These are phyloP conservation scores for Drosophila subquinaria DNA, from an alignment of 2,888 invertebrate species.

Conservation along the genomic window DNA sequence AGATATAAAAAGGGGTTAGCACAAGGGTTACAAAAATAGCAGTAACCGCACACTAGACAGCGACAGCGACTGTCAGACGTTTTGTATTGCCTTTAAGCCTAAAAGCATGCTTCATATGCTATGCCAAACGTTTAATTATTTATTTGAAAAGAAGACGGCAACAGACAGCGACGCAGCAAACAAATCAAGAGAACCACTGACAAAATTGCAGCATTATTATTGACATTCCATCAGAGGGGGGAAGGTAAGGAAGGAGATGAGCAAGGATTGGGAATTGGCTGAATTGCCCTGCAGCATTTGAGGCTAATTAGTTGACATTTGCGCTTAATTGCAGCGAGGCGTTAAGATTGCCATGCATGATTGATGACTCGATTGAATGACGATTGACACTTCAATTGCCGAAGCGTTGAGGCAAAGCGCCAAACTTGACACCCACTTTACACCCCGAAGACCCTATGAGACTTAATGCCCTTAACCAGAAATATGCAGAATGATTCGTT, in stretches of 20 bases:
- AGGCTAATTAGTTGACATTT: conserved; percentile 84
- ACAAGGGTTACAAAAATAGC: conserved; percentile 24
- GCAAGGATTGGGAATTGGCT: no score
- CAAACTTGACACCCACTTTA: conserved; percentile 74
- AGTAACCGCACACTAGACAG: conserved; percentile 47
- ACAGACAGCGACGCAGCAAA: conserved; percentile 24
- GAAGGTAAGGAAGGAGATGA: not conserved
- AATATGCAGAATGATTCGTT: no score
- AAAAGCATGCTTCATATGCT: conserved; percentile 82
- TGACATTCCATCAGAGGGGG: conserved; percentile 7
- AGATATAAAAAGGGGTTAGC: conserved; percentile 4
- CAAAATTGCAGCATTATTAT: conserved; percentile 49
- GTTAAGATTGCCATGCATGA: conserved; percentile 69
- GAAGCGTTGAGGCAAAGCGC: conserved; percentile 65
- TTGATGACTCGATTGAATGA: conserved; percentile 61
- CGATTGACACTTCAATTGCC: conserved; percentile 34
- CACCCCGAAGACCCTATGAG: not conserved
- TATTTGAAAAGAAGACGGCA: conserved; percentile 76
- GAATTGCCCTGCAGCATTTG: conserved; percentile 43
- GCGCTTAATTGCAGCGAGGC: conserved; percentile 81
- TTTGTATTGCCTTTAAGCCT: conserved; percentile 71
- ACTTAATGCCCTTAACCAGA: no score
- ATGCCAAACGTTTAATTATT: conserved; percentile 84
- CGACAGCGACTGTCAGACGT: conserved; percentile 48
- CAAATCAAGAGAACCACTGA: conserved; percentile 20